A percentile compares a stretch with the other conserved stretches of the same genome.
phyloP scores from a whole-genome alignment of 2,113 vertebrate genomes.

The Aythya baeri region DNA sequence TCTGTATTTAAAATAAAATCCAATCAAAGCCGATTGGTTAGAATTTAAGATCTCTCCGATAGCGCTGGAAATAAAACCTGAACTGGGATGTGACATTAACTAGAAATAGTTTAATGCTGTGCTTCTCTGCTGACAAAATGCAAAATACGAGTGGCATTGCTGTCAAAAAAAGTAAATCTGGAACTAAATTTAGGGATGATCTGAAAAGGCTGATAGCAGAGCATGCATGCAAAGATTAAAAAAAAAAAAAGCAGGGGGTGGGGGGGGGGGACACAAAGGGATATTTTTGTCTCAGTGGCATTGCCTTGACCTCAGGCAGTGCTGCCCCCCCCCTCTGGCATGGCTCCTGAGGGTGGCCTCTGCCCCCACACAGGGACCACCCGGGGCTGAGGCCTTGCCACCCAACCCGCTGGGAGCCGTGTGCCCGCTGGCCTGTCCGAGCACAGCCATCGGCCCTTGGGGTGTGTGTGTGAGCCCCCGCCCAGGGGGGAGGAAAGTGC shows the following conservation, averaged over 20 bases:
- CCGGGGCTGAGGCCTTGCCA: not conserved
- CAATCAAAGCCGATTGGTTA: not conserved
- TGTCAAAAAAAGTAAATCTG: not conserved
- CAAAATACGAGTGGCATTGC: not conserved
- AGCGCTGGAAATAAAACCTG: not conserved
- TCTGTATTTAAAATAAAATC: not conserved
- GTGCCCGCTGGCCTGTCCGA: not conserved
- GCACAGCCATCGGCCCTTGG: fast-evolving
- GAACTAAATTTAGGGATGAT: not conserved
- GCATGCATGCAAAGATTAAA: not conserved
- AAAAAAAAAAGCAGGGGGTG: not conserved
- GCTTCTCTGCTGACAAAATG: not conserved
- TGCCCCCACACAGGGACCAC: fast-evolving
- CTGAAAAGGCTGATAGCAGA: not conserved
- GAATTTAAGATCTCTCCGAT: not conserved
- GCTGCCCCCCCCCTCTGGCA: fast-evolving
- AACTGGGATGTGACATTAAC: not conserved
- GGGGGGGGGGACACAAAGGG: fast-evolving
- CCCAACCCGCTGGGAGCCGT: not conserved
- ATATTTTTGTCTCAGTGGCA: not conserved
- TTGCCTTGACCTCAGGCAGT: not conserved
- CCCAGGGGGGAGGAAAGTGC: fast-evolving
- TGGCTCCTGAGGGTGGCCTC: not conserved
- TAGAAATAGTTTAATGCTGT: not conserved
- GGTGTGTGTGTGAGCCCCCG: fast-evolving